Evolutionary conservation across 2,113 vertebrate genomes (phyloP).

Genomic region (Crotalus horridus): DNA sequence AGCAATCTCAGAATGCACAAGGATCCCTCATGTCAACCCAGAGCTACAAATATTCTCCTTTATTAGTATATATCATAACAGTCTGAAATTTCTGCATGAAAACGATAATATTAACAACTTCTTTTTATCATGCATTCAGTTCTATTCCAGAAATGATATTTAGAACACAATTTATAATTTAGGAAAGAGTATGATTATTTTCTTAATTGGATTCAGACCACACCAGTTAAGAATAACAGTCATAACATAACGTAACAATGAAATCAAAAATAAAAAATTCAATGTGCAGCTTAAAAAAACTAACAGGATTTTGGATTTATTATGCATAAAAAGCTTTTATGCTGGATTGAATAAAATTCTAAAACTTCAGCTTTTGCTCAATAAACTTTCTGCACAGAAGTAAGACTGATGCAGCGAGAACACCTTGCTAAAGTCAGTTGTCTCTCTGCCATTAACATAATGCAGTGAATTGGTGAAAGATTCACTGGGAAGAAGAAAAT

Average conservation of each 20-base stretch:
- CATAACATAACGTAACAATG: neutral
- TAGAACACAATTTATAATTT: slow-evolving; percentile 21
- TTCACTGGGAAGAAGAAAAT: slow-evolving; percentile 85
- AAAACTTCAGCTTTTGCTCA: slow-evolving; percentile 17
- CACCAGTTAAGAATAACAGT: neutral
- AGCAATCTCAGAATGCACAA: neutral
- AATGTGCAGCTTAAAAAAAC: neutral
- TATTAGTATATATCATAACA: neutral
- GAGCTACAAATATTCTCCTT: neutral
- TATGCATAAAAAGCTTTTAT: slow-evolving; percentile 16
- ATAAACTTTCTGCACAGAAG: neutral
- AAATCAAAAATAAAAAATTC: neutral
- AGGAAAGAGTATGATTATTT: neutral
- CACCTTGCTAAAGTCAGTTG: slow-evolving; percentile 54
- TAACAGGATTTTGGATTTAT: neutral
- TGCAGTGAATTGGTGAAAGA: slow-evolving; percentile 66
- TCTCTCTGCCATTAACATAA: slow-evolving; percentile 51
- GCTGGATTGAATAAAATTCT: slow-evolving; percentile 34
- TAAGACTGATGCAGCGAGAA: slow-evolving; percentile 22
- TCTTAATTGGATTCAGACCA: neutral
- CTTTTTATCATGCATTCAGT: neutral
- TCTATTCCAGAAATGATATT: neutral
- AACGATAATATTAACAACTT: neutral
- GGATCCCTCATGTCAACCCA: neutral
- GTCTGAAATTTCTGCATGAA: neutral